A percentile compares a stretch with the other conserved stretches of the same genome.
These are phyloP conservation scores for Protobothrops mucrosquamatus DNA, from an alignment of 2,113 vertebrate species.

Conservation along the genomic window DNA sequence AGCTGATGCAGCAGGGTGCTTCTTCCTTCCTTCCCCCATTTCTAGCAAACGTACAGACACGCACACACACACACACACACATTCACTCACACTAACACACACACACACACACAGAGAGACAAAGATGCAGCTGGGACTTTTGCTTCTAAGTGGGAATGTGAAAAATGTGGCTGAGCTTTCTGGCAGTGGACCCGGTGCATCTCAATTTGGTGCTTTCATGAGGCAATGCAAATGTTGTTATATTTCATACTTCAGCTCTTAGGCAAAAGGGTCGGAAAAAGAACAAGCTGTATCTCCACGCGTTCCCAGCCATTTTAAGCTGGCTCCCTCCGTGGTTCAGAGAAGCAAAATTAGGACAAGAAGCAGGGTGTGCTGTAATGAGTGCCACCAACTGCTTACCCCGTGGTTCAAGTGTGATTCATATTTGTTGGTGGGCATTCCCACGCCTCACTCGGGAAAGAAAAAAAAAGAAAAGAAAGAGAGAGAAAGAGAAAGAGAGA, in stretches of 20 bases:
- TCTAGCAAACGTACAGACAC: neutral
- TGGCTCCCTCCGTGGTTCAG: neutral
- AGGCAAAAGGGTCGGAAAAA: conserved; percentile 7
- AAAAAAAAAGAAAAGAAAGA: neutral
- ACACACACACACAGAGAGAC: neutral
- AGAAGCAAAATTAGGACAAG: neutral
- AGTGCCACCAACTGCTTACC: too few species aligned
- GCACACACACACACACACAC: neutral
- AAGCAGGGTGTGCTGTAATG: neutral
- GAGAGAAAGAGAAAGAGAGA: too few species aligned
- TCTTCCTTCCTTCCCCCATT: neutral
- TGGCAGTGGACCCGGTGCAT: conserved; percentile 36
- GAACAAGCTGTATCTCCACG: conserved; percentile 26
- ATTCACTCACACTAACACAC: neutral
- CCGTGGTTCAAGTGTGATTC: too few species aligned
- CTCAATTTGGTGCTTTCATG: conserved; percentile 43
- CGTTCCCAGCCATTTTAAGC: neutral
- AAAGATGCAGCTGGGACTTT: conserved; percentile 2
- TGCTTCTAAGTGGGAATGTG: conserved; percentile 25
- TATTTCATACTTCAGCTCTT: conserved; percentile 25
- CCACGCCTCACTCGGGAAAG: neutral
- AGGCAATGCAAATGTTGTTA: conserved; percentile 39
- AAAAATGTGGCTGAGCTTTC: conserved; percentile 49
- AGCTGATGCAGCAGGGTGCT: conserved; percentile 35
- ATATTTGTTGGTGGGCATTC: neutral